phyloP scores from a whole-genome alignment of 2,797 vertebrate species.

The Columba guinea region DNA sequence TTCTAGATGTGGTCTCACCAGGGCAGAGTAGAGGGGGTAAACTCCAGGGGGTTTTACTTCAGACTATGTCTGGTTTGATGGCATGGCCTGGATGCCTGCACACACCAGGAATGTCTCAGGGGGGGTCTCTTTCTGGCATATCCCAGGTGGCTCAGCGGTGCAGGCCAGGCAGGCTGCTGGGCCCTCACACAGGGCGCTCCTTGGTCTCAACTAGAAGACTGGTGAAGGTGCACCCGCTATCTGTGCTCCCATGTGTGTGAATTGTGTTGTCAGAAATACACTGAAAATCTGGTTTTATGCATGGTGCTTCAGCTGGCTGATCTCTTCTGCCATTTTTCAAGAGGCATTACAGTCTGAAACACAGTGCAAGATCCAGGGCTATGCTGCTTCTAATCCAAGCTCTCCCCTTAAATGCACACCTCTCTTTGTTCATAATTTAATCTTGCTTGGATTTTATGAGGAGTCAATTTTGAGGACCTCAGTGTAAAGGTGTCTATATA shows the following conservation, averaged over 20 bases:
- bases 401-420: neutral
- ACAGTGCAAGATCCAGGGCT: neutral
- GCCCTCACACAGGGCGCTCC: neutral
- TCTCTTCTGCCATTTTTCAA: neutral
- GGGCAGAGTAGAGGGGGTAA: no score
- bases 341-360: neutral
- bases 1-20: no score
- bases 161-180: neutral
- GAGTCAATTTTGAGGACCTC: neutral
- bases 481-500: neutral
- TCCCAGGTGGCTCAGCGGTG: accelerated
- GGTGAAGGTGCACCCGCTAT: neutral
- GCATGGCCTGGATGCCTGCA: neutral
- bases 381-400: neutral
- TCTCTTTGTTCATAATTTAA: neutral
- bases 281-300: neutral
- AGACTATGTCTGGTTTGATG: neutral
- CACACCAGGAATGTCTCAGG: accelerated
- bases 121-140: neutral
- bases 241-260: accelerated
- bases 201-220: neutral
- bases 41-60: neutral
- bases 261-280: neutral
- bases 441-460: neutral
- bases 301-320: neutral